phyloP scores from a whole-genome alignment of 2,797 vertebrate genomes.

The Phyllotis vaccarum region DNA sequence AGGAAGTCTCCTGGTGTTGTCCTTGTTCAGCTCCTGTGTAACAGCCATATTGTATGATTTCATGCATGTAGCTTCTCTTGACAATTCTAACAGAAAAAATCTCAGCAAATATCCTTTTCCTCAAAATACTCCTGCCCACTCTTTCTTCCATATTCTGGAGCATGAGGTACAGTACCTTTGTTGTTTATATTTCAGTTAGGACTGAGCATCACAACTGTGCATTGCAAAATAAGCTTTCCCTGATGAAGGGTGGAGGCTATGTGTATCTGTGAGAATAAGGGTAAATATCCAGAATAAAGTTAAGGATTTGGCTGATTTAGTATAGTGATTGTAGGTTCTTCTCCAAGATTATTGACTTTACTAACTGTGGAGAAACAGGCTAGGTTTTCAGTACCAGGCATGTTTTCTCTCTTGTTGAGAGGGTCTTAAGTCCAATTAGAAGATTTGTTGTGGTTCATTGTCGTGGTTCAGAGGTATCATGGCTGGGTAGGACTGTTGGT shows the following conservation, averaged over 20 bases:
- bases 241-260: not conserved
- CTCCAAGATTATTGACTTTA: not conserved
- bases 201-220: not conserved
- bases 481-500: not conserved
- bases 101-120: too few relatives aligned
- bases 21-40: too few relatives aligned
- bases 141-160: too few relatives aligned
- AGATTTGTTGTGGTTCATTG: not conserved
- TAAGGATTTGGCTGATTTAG: not conserved
- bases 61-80: too few relatives aligned
- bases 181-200: not conserved
- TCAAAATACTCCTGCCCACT: too few relatives aligned
- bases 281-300: not conserved
- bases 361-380: not conserved
- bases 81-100: too few relatives aligned
- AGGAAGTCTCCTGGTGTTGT: too few relatives aligned
- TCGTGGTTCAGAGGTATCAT: not conserved
- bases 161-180: not conserved
- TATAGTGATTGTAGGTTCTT: not conserved
- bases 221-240: not conserved
- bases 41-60: too few relatives aligned
- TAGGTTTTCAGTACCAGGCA: too few relatives aligned
- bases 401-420: too few relatives aligned
- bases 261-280: not conserved
- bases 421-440: not conserved